A percentile compares a stretch with the other conserved stretches of the same genome.
Evolutionary conservation across 1,140 invertebrate genomes (phyloP).

Genomic region (Pseudomyrmex gracilis): DNA sequence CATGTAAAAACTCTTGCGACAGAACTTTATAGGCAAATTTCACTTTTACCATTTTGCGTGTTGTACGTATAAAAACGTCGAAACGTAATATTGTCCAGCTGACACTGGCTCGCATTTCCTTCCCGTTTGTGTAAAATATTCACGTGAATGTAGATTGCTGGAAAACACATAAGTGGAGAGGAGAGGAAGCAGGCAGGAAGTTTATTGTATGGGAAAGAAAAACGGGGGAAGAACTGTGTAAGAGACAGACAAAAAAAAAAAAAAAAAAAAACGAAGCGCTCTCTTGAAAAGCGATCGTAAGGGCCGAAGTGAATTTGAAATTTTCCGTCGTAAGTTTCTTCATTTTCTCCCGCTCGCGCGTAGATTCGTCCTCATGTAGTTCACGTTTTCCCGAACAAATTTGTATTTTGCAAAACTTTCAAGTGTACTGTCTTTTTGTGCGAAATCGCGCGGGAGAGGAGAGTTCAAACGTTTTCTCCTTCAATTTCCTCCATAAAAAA

Average conservation of each 20-base stretch:
- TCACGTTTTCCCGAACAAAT: constrained; percentile 32
- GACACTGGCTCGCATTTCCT: constrained; percentile 1
- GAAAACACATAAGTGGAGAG: constrained; percentile 42
- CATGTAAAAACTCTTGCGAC: neutral
- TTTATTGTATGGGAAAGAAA: constrained; percentile 35
- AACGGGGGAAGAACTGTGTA: too few relatives aligned
- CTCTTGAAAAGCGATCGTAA: constrained; percentile 45
- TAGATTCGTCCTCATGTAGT: constrained; percentile 30
- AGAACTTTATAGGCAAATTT: neutral
- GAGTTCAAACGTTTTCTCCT: neutral
- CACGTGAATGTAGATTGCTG: constrained; percentile 49
- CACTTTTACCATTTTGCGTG: constrained; percentile 4
- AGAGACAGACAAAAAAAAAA: neutral
- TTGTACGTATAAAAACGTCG: constrained; percentile 11
- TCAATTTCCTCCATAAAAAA: neutral
- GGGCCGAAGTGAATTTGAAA: constrained; percentile 69
- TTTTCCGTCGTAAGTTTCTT: constrained; percentile 63
- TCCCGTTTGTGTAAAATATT: constrained; percentile 66
- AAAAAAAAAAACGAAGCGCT: too few relatives aligned
- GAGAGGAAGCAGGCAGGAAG: constrained; percentile 20
- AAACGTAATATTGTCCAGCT: constrained; percentile 48
- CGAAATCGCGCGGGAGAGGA: neutral
- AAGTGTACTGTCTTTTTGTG: neutral
- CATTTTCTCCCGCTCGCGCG: constrained; percentile 8
- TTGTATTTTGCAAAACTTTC: constrained; percentile 53